Percentiles rank a stretch among this genome's conserved stretches.
Conservation (phyloP, 2,888 invertebrate species). For the Monochamus alternatus region DNA sequence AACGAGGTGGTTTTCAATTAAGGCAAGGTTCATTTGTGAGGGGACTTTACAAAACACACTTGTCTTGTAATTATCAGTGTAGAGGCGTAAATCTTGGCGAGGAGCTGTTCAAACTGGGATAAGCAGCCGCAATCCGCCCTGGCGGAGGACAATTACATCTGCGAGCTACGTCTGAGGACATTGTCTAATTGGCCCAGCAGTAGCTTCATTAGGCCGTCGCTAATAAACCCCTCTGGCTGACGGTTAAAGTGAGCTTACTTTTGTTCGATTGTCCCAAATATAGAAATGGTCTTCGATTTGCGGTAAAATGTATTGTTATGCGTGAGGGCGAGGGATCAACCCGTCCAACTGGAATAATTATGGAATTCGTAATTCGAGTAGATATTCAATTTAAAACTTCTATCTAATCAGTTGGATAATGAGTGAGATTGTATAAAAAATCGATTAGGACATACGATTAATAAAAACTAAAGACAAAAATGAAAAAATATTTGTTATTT, state of each 20-base stretch:
- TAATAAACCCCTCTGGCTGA: constrained; percentile 51
- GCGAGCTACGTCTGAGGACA: constrained; percentile 47
- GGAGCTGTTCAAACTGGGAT: constrained; percentile 51
- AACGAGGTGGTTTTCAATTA: constrained; percentile 43
- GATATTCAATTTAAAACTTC: too few species aligned
- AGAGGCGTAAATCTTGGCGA: constrained; percentile 49
- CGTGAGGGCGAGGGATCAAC: background rate
- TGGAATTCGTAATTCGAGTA: too few species aligned
- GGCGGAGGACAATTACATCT: constrained; percentile 42
- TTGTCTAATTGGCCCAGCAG: constrained; percentile 53
- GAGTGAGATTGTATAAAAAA: too few species aligned
- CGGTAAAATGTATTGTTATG: constrained; percentile 33
- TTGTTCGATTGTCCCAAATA: constrained; percentile 34
- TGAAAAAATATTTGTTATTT: too few species aligned
- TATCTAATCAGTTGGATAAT: too few species aligned
- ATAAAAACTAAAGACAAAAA: too few species aligned
- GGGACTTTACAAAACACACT: constrained; percentile 44
- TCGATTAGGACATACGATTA: too few species aligned
- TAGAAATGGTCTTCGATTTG: constrained; percentile 35
- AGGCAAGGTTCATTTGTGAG: constrained; percentile 34
- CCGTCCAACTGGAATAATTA: background rate
- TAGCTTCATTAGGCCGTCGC: constrained; percentile 50
- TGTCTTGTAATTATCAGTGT: constrained; percentile 44
- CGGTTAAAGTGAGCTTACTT: constrained; percentile 39
- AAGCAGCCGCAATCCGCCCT: constrained; percentile 47